These are phyloP conservation scores for Haliclona indistincta DNA, from an alignment of 37 sponge, comb jelly and placozoan genomes.

Conservation along the genomic window DNA sequence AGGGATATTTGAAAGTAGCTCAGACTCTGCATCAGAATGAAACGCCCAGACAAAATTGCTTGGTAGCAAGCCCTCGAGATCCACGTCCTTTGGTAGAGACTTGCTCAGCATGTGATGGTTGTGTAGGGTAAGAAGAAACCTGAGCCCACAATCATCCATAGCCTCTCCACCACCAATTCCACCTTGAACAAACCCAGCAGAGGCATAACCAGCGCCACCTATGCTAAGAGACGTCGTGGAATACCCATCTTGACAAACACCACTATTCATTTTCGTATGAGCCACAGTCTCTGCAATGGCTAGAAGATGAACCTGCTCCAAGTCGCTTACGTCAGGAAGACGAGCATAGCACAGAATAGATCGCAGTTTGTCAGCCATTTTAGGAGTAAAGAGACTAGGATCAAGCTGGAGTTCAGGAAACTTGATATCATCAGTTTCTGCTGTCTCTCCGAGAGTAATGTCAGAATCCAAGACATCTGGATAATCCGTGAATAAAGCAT, in stretches of 20 bases:
- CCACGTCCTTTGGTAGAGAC: conserved; percentile 44
- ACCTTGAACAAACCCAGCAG: conserved; percentile 3
- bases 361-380: conserved; percentile 40
- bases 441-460: conserved; percentile 24
- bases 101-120: conserved; percentile 50
- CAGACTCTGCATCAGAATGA: conserved; percentile 88
- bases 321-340: conserved; percentile 71
- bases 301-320: conserved; percentile 81
- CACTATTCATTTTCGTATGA: conserved; percentile 49
- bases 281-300: conserved; percentile 88
- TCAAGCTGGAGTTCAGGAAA: conserved; percentile 39
- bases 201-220: conserved; percentile 66
- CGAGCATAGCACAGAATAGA: conserved; percentile 45
- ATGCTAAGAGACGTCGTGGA: not conserved
- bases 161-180: conserved; percentile 71
- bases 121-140: conserved; percentile 79
- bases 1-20: conserved; percentile 82
- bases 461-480: no score
- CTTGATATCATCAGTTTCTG: not conserved
- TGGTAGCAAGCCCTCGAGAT: conserved; percentile 38
- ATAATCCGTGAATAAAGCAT: conserved; percentile 49
- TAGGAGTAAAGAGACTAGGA: conserved; percentile 35
- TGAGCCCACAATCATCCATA: conserved; percentile 96
- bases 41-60: conserved; percentile 93
- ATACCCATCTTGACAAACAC: not conserved